A percentile compares a stretch with the other conserved stretches of the same genome.
phyloP scores from a whole-genome alignment of 1,140 invertebrate genomes.

The Papilio polytes region DNA sequence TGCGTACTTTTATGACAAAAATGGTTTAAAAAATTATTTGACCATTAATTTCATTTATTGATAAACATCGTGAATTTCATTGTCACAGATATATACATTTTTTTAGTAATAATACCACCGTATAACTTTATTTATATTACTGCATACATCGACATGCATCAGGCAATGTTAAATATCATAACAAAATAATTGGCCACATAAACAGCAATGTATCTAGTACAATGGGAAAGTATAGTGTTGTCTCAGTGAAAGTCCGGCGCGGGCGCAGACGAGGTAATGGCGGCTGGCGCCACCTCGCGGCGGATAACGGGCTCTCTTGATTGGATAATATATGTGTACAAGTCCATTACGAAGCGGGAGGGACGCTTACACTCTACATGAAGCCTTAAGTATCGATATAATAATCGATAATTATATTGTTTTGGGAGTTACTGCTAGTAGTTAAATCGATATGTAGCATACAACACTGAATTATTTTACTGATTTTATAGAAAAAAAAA shows the following conservation, averaged over 20 bases:
- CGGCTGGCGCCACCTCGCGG: constrained; percentile 64
- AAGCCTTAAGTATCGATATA: constrained; percentile 11
- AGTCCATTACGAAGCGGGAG: constrained; percentile 55
- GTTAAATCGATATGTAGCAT: neutral
- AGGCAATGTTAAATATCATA: too few species aligned
- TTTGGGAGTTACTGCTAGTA: neutral
- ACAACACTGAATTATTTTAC: neutral
- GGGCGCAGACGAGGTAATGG: constrained; percentile 63
- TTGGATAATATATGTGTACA: constrained; percentile 74
- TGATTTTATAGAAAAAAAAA: neutral
- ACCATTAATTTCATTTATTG: too few species aligned
- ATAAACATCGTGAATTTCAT: too few species aligned
- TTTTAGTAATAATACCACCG: too few species aligned
- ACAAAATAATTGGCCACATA: neutral
- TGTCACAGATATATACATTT: too few species aligned
- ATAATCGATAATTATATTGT: constrained; percentile 12
- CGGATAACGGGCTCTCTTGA: constrained; percentile 61
- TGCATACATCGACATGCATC: too few species aligned
- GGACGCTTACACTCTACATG: neutral
- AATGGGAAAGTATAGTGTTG: neutral
- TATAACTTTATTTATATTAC: too few species aligned
- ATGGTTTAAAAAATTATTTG: too few species aligned
- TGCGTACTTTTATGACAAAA: neutral
- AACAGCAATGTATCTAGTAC: constrained; percentile 49
- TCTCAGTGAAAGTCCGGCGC: constrained; percentile 51